Conservation (phyloP, 2,113 vertebrate genomes). For the Hystrix cristata region DNA sequence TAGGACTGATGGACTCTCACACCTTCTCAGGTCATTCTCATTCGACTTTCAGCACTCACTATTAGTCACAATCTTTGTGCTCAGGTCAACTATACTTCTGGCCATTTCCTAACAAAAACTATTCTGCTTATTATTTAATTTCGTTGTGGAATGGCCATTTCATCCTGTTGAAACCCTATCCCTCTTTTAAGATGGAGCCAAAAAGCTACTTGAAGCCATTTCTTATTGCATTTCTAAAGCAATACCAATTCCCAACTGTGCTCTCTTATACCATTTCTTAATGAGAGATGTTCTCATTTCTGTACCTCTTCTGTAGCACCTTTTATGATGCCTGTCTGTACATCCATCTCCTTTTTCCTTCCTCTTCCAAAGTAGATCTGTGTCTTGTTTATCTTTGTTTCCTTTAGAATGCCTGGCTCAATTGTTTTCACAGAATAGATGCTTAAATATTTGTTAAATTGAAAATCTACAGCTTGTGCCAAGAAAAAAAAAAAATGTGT, state of each 20-base stretch:
- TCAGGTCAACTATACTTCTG: background rate
- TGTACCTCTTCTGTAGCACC: background rate
- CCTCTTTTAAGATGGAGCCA: background rate
- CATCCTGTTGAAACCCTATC: constrained; percentile 60
- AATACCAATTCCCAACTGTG: background rate
- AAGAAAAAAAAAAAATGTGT: background rate
- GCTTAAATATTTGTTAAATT: constrained; percentile 3
- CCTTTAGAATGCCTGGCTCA: background rate
- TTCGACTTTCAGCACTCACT: background rate
- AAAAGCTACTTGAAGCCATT: constrained; percentile 39
- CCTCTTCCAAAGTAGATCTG: background rate
- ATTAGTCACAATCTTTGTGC: rapidly evolving
- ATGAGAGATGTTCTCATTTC: background rate
- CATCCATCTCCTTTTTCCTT: background rate
- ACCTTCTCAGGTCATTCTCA: background rate
- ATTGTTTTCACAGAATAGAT: background rate
- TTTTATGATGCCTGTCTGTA: background rate
- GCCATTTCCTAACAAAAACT: background rate
- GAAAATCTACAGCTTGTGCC: constrained; percentile 19
- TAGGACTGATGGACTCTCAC: background rate
- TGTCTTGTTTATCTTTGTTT: background rate
- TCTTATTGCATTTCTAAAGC: constrained; percentile 24
- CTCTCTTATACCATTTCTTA: background rate
- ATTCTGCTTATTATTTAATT: constrained; percentile 18
- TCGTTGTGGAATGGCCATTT: background rate